phyloP scores from a whole-genome alignment of 2,888 invertebrate species.

The Temnothorax unifasciatus region DNA sequence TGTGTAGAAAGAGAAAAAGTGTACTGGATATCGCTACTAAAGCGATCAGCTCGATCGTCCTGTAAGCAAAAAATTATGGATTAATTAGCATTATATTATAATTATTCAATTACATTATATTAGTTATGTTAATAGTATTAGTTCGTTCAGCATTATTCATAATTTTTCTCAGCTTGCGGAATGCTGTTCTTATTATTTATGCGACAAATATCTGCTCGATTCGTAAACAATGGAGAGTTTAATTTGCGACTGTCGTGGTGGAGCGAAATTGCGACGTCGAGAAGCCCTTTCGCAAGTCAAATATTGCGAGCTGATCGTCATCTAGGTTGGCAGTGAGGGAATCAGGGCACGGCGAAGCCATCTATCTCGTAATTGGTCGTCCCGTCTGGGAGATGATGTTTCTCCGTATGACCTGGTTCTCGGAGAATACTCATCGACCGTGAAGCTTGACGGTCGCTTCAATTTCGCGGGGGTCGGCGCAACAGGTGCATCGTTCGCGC shows the following conservation, averaged over 20 bases:
- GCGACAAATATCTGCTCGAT: background rate
- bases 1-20: conserved; percentile 94
- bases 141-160: background rate
- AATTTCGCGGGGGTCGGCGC: conserved; percentile 26
- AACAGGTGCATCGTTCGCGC: background rate
- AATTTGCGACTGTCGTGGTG: background rate
- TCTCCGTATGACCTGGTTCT: conserved; percentile 77
- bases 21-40: conserved; percentile 94
- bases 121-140: background rate
- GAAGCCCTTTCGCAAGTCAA: conserved; percentile 30
- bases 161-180: background rate
- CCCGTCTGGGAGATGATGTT: conserved; percentile 71
- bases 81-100: background rate
- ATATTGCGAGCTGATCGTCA: conserved; percentile 73
- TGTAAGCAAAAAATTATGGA: conserved; percentile 85
- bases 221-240: background rate
- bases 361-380: conserved; percentile 67
- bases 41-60: conserved; percentile 94
- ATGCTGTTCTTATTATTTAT: background rate
- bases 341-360: conserved; percentile 77
- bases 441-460: conserved; percentile 61
- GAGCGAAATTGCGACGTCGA: background rate
- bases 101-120: background rate
- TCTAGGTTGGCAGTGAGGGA: conserved; percentile 72
- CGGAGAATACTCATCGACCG: conserved; percentile 61